phyloP scores from a whole-genome alignment of 2,113 vertebrate species.

The Rousettus leschenaultii region DNA sequence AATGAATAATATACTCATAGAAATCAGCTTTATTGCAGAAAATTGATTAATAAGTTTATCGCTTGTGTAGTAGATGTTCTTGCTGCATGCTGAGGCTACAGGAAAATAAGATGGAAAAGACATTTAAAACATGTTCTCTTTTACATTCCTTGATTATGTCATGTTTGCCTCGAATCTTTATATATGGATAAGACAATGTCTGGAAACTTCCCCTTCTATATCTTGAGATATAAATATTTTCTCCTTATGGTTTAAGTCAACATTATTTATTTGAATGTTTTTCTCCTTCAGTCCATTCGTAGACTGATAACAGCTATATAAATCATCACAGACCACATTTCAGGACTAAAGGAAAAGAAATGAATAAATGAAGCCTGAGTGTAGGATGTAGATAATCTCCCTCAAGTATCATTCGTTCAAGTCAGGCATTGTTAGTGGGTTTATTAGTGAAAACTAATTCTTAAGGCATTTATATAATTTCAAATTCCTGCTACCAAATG shows the following conservation, averaged over 20 bases:
- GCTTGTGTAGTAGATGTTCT: conserved; percentile 39
- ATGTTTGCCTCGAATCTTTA: background rate
- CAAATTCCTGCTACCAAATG: background rate
- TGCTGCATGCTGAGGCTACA: background rate
- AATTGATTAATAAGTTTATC: conserved; percentile 66
- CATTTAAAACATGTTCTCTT: conserved; percentile 32
- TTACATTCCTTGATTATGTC: conserved; percentile 10
- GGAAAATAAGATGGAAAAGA: conserved; percentile 41
- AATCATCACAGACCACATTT: background rate
- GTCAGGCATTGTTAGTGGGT: background rate
- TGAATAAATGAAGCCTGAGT: background rate
- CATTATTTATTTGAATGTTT: conserved; percentile 18
- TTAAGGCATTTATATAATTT: background rate
- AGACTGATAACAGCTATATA: background rate
- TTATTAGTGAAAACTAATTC: background rate
- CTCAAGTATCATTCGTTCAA: background rate
- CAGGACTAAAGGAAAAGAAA: background rate
- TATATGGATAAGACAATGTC: background rate
- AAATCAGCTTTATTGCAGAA: conserved; percentile 71
- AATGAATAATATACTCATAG: conserved; percentile 48
- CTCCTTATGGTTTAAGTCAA: background rate
- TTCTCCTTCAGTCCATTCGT: background rate
- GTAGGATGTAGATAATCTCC: background rate
- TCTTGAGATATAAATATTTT: background rate
- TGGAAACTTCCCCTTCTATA: conserved; percentile 1